These are phyloP conservation scores for Antennarius maculatus DNA, from an alignment of 2,797 vertebrate species.

Conservation along the genomic window DNA sequence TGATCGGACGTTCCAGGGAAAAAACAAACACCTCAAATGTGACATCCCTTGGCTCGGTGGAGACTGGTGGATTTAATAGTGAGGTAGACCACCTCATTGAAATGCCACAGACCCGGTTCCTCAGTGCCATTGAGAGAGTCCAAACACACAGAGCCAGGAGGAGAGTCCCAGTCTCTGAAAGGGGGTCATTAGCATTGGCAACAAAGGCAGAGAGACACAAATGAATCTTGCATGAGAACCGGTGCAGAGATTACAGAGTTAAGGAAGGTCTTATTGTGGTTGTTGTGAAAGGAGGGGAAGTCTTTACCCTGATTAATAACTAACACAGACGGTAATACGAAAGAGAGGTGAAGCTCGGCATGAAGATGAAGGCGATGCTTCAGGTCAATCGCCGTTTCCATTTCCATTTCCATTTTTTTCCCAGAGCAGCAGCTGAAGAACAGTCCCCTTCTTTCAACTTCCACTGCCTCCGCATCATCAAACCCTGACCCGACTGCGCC, in stretches of 20 bases:
- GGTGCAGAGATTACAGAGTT: slow-evolving; percentile 59
- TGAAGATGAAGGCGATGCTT: slow-evolving; percentile 10
- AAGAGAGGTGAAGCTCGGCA: background rate
- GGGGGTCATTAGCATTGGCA: slow-evolving; percentile 72
- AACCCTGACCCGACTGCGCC: background rate
- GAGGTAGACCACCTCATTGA: slow-evolving; percentile 67
- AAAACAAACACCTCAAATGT: slow-evolving; percentile 11
- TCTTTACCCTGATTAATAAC: slow-evolving; percentile 46
- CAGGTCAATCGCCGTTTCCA: background rate
- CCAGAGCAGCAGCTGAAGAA: background rate
- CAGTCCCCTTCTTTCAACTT: background rate
- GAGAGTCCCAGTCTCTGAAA: slow-evolving; percentile 64
- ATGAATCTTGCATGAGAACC: slow-evolving; percentile 64
- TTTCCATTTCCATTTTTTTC: background rate
- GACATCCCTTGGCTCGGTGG: slow-evolving; percentile 43
- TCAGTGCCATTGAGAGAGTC: slow-evolving; percentile 47
- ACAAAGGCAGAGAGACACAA: slow-evolving; percentile 57
- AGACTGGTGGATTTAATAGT: slow-evolving; percentile 62
- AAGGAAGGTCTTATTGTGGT: slow-evolving; percentile 54
- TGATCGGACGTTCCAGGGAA: slow-evolving; percentile 30
- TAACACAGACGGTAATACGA: slow-evolving; percentile 16
- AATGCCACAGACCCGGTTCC: slow-evolving; percentile 66
- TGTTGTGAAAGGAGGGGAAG: slow-evolving; percentile 51
- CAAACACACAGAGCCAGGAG: slow-evolving; percentile 46
- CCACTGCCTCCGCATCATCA: background rate